Evolutionary conservation across 2,888 invertebrate species (phyloP).

Genomic region (Ormyrus thymus): DNA sequence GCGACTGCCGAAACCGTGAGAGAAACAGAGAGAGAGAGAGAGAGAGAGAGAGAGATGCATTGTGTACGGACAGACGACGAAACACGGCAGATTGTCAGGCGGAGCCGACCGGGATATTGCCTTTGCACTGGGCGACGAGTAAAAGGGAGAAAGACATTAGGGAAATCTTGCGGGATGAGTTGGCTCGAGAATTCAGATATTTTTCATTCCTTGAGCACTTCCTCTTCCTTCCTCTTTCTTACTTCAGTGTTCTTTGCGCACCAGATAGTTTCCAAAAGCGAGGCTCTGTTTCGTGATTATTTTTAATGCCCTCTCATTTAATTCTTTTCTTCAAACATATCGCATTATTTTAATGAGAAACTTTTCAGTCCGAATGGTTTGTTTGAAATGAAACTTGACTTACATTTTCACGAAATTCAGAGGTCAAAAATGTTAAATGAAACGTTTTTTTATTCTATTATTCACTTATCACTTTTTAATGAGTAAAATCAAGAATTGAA

Average conservation of each 20-base stretch:
- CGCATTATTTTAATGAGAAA: too few relatives aligned
- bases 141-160: conserved; percentile 62
- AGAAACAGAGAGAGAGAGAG: neutral
- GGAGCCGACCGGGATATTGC: conserved; percentile 58
- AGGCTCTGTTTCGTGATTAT: too few relatives aligned
- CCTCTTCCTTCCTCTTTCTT: conserved; percentile 20
- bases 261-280: too few relatives aligned
- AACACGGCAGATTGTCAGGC: conserved; percentile 21
- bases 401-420: too few relatives aligned
- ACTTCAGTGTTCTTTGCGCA: too few relatives aligned
- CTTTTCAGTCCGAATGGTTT: too few relatives aligned
- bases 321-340: neutral
- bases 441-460: too few relatives aligned
- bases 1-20: neutral
- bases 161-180: conserved; percentile 66
- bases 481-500: too few relatives aligned
- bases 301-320: too few relatives aligned
- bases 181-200: conserved; percentile 59
- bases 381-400: too few relatives aligned
- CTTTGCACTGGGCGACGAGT: conserved; percentile 55
- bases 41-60: conserved; percentile 30
- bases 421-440: too few relatives aligned
- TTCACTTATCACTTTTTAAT: too few relatives aligned
- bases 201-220: conserved; percentile 56
- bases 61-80: neutral